A percentile compares a stretch with the other conserved stretches of the same genome.
These are phyloP conservation scores for Callipepla californica DNA, from an alignment of 2,113 vertebrate species.

Conservation along the genomic window DNA sequence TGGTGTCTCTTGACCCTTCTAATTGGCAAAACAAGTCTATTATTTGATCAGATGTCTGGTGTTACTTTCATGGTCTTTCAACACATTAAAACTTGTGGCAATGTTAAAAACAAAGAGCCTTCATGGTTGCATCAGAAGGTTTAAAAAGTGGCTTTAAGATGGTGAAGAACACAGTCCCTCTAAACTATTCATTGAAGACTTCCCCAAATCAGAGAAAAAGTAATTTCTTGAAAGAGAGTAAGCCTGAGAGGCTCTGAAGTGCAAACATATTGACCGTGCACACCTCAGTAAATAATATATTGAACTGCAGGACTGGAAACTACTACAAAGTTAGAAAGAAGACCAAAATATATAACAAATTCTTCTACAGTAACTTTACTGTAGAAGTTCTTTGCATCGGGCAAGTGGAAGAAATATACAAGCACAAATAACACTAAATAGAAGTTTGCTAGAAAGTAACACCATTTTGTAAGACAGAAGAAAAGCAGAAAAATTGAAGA, in stretches of 20 bases:
- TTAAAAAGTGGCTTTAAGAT: not conserved
- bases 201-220: not conserved
- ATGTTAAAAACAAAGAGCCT: not conserved
- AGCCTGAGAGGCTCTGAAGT: not conserved
- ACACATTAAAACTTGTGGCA: not conserved
- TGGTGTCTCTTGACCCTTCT: not conserved
- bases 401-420: not conserved
- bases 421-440: not conserved
- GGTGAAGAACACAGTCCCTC: rapidly evolving
- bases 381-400: not conserved
- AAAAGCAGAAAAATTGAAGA: not conserved
- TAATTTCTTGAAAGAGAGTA: not conserved
- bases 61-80: not conserved
- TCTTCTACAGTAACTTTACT: not conserved
- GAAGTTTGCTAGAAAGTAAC: not conserved
- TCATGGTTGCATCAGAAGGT: not conserved
- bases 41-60: not conserved
- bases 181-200: not conserved
- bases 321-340: not conserved
- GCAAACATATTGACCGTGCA: not conserved
- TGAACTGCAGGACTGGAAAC: not conserved
- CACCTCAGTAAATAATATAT: not conserved
- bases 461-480: not conserved
- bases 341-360: not conserved
- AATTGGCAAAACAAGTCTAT: not conserved